A percentile compares a stretch with the other conserved stretches of the same genome.
These are phyloP conservation scores for Hypomecis punctinalis DNA, from an alignment of 2,888 invertebrate species.

Conservation along the genomic window DNA sequence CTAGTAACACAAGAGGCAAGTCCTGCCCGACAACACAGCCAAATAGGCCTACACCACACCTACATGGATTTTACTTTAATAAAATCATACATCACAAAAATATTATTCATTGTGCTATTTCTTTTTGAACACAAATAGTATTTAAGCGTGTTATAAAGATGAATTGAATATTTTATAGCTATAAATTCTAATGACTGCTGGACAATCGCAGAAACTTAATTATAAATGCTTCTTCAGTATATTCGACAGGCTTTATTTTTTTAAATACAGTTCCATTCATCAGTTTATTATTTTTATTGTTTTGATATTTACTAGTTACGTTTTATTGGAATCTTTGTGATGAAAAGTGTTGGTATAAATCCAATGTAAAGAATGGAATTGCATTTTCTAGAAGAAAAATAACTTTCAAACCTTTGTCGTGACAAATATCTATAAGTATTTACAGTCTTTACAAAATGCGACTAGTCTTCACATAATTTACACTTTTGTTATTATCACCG, in stretches of 20 bases:
- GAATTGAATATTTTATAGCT: slow-evolving; percentile 4
- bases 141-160: slow-evolving; percentile 3
- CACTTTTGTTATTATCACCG: slow-evolving; percentile 46
- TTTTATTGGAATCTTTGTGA: background rate
- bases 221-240: slow-evolving; percentile 20
- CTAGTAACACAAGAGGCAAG: slow-evolving; percentile 73
- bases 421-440: slow-evolving; percentile 38
- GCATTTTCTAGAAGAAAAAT: slow-evolving; percentile 5
- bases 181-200: slow-evolving; percentile 22
- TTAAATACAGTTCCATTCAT: slow-evolving; percentile 13
- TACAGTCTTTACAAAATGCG: slow-evolving; percentile 50
- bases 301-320: background rate
- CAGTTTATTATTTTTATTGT: too few relatives aligned
- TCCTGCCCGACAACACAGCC: slow-evolving; percentile 75
- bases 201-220: slow-evolving; percentile 16
- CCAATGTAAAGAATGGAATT: slow-evolving; percentile 15
- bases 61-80: slow-evolving; percentile 19
- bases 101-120: background rate
- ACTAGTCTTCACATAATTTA: slow-evolving; percentile 49
- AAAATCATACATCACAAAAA: slow-evolving; percentile 20
- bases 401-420: slow-evolving; percentile 11
- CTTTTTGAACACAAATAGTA: slow-evolving; percentile 3
- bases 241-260: slow-evolving; percentile 1
- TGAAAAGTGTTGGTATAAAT: too few relatives aligned
- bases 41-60: slow-evolving; percentile 66